Evolutionary conservation across 2,113 vertebrate species (phyloP).

Genomic region (Cryptoleucopteryx plumbea): DNA sequence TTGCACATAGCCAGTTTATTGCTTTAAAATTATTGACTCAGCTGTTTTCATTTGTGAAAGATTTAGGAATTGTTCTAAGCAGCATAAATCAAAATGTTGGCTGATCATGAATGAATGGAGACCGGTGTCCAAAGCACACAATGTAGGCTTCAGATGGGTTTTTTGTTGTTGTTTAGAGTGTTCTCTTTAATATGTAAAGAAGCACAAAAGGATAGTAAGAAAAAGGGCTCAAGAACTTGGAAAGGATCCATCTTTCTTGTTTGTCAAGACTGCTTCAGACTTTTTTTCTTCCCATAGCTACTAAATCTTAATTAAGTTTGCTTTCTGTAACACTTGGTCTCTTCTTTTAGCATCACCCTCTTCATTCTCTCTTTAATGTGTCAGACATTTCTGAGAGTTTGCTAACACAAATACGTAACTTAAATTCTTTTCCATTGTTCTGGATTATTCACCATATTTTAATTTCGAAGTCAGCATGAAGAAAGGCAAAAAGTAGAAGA

Average conservation of each 20-base stretch:
- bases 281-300: not conserved
- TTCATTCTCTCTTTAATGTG: not conserved
- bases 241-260: constrained; percentile 7
- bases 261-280: not conserved
- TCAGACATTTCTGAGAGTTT: not conserved
- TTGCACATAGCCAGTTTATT: not conserved
- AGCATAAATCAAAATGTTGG: not conserved
- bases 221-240: not conserved
- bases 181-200: not conserved
- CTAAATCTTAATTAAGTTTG: not conserved
- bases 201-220: not conserved
- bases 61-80: constrained; percentile 10
- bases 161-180: not conserved
- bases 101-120: constrained; percentile 28
- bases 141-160: not conserved
- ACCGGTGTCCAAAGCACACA: not conserved
- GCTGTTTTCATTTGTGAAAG: constrained; percentile 14
- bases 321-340: not conserved
- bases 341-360: not conserved
- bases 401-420: not conserved
- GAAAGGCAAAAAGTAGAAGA: not conserved
- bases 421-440: not conserved
- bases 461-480: not conserved
- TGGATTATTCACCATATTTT: not conserved
- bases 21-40: constrained; percentile 34